These are phyloP conservation scores for Cryptocephalus primarius DNA, from an alignment of 2,888 invertebrate genomes.

Conservation along the genomic window DNA sequence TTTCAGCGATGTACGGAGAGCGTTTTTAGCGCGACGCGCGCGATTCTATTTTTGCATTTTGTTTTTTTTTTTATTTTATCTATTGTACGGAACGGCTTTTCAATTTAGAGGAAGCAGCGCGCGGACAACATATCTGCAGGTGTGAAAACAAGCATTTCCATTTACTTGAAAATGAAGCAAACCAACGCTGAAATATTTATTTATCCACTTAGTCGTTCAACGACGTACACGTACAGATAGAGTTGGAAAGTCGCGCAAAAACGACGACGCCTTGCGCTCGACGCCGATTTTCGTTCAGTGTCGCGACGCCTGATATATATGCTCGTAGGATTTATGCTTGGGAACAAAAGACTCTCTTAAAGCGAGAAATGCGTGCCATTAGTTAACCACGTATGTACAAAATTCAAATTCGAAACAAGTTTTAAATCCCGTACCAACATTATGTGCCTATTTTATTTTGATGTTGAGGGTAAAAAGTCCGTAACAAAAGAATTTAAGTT, in stretches of 20 bases:
- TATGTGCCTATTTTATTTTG: too few relatives aligned
- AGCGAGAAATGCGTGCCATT: too few relatives aligned
- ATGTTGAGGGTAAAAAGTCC: too few relatives aligned
- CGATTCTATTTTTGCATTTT: conserved; percentile 9
- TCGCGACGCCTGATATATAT: too few relatives aligned
- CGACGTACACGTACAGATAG: conserved; percentile 15
- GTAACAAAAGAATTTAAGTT: too few relatives aligned
- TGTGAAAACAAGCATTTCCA: conserved; percentile 22
- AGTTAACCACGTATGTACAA: too few relatives aligned
- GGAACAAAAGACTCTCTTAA: too few relatives aligned
- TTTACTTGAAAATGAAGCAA: conserved; percentile 25
- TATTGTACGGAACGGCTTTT: conserved; percentile 14
- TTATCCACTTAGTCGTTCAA: conserved; percentile 30
- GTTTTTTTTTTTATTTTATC: conserved; percentile 10
- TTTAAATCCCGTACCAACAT: too few relatives aligned
- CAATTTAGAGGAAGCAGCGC: conserved; percentile 15
- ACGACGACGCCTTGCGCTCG: background rate
- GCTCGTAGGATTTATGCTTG: too few relatives aligned
- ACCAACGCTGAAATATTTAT: conserved; percentile 28
- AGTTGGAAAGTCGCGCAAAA: background rate
- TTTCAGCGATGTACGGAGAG: conserved; percentile 4
- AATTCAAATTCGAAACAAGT: too few relatives aligned
- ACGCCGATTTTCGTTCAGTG: background rate
- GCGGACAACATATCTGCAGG: conserved; percentile 16
- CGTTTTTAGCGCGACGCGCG: conserved; percentile 9